A percentile compares a stretch with the other conserved stretches of the same genome.
These are phyloP conservation scores for Caenorhabditis latens DNA, from an alignment of 1,140 invertebrate species.

Conservation along the genomic window DNA sequence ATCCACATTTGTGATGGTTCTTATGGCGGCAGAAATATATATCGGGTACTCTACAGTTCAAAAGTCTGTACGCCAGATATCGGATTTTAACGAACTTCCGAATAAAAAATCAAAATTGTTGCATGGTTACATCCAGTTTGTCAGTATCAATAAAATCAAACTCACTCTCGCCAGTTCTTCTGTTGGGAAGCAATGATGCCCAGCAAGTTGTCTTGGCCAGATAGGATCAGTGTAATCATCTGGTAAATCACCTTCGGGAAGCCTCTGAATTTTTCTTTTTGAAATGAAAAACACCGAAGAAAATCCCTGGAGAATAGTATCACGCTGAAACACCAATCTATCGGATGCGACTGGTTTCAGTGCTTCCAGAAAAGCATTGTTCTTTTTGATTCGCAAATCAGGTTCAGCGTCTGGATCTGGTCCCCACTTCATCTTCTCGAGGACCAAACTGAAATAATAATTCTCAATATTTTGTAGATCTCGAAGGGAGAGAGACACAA, in stretches of 20 bases:
- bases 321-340: not conserved
- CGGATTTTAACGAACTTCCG: conserved; percentile 10
- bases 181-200: no score
- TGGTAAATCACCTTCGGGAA: not conserved
- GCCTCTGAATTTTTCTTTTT: not conserved
- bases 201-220: no score
- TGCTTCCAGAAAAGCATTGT: not conserved
- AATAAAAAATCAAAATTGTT: not conserved
- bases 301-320: not conserved
- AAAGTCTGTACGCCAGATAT: not conserved
- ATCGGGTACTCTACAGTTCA: no score
- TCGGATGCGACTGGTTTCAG: not conserved
- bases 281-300: not conserved
- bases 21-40: no score
- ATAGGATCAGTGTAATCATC: not conserved
- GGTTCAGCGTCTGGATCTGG: not conserved
- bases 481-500: no score
- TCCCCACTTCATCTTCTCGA: no score
- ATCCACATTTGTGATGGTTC: no score
- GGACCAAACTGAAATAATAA: no score
- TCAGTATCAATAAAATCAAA: no score
- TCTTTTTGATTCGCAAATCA: not conserved
- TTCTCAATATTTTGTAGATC: no score
- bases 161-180: no score
- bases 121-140: no score